Evolutionary conservation across 2,113 vertebrate genomes (phyloP), one percentile per base, ranked within the genome.

Genomic region (Emydocephalus ijimae): DNA sequence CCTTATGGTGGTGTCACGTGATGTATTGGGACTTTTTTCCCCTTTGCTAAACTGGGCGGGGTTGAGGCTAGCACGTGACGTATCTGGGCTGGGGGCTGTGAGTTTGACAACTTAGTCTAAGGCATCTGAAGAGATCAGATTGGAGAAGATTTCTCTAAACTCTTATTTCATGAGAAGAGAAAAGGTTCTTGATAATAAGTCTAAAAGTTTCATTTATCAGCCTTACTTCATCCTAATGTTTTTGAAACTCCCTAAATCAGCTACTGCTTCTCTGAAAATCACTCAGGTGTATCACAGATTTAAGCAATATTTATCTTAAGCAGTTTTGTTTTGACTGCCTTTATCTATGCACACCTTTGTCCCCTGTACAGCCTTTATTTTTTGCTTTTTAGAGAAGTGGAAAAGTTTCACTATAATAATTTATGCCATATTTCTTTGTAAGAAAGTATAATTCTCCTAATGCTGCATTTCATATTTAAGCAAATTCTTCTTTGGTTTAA

Each of bases 131-230:
- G 34, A 81, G 3, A 81, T 43, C 18, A 43, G 34, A 6, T 43
- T 81, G 34, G 69, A 39, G 69, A 81, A 81, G 74, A 39, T 39
- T 81, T 43, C 74, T 81, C 34, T 81, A 39, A 20, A 39, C 6
- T 6, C 12, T 81, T 81, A 39, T 39, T 43, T 81, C 2, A 2
- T 20, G 34, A 81, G 34, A 15, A 39, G 15, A 74, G 15, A 81
- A 29, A 29, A 34, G 2, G 7, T 85, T 69, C 50, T 52, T 59
- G 21, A 20, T 24, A 64, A 6, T 39, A 86, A 54, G 45, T 81
- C 61, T 45, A 9, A n/a, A 86, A 29, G 45, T 93, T 90, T 90
- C 89, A 64, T 57, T 87, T 48, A 29, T 81, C 89, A 90, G 23
- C 24, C 10, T 85, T 90, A 87, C 43, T 64, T 93, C 56, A 23